phyloP scores from a whole-genome alignment of 2,113 vertebrate species.

The Hypocryptadius cinnamomeus region DNA sequence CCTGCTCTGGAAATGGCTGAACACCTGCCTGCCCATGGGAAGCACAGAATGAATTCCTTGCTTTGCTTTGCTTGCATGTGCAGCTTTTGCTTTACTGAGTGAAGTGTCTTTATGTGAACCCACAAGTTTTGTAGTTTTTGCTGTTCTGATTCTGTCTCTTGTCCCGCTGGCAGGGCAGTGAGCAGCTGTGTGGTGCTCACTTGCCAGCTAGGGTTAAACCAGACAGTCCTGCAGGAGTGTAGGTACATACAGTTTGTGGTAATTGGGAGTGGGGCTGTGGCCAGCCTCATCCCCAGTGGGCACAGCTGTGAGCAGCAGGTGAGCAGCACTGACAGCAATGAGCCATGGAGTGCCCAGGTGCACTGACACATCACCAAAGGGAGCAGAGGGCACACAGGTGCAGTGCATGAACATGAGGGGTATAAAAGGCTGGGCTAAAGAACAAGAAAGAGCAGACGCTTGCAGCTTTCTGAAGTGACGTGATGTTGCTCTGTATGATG shows the following conservation, averaged over 20 bases:
- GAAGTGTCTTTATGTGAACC: neutral
- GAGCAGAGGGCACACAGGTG: neutral
- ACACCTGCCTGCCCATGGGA: neutral
- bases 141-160: neutral
- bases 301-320: neutral
- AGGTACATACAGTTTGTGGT: neutral
- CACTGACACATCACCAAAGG: neutral
- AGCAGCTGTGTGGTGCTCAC: neutral
- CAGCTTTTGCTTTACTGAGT: neutral
- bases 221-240: neutral
- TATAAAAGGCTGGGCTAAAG: neutral
- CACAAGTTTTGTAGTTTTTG: neutral
- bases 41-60: neutral
- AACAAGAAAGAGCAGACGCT: fast-evolving
- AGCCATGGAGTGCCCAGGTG: neutral
- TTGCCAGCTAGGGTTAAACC: neutral
- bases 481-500: neutral
- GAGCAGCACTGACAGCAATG: neutral
- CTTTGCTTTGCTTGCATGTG: neutral
- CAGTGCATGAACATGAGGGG: neutral
- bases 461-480: fast-evolving
- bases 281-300: neutral
- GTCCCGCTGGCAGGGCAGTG: fast-evolving
- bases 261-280: neutral
- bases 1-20: neutral